These are phyloP conservation scores for Oryctes rhinoceros DNA, from an alignment of 1,140 invertebrate genomes.

Conservation along the genomic window DNA sequence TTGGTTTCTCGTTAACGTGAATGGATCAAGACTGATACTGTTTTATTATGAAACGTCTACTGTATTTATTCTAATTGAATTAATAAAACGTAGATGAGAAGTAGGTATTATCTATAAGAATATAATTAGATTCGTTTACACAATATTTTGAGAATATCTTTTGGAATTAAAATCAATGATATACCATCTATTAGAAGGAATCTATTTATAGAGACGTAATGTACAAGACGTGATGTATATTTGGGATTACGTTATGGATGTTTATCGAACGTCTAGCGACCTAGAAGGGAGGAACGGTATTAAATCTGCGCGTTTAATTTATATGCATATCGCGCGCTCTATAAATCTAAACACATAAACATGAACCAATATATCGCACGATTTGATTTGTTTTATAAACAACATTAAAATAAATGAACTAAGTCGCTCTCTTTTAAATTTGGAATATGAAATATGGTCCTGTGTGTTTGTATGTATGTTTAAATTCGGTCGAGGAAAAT, in stretches of 20 bases:
- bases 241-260: neutral
- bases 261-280: neutral
- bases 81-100: no score
- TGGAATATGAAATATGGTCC: slow-evolving; percentile 21
- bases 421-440: neutral
- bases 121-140: no score
- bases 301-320: slow-evolving; percentile 29
- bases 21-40: no score
- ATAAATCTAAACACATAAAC: slow-evolving; percentile 7
- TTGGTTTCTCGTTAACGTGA: no score
- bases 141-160: no score
- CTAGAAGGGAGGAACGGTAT: neutral
- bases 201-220: no score
- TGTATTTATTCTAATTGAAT: no score
- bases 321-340: neutral
- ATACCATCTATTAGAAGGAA: no score
- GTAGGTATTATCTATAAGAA: no score
- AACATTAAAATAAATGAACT: slow-evolving; percentile 30
- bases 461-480: neutral
- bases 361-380: neutral
- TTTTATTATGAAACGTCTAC: no score
- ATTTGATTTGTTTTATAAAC: slow-evolving; percentile 33
- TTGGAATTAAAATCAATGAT: no score
- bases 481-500: neutral
- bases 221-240: no score